Base-by-base conservation (phyloP, 1,140 invertebrate species). In the Akabosia matsudoensis region DNA sequence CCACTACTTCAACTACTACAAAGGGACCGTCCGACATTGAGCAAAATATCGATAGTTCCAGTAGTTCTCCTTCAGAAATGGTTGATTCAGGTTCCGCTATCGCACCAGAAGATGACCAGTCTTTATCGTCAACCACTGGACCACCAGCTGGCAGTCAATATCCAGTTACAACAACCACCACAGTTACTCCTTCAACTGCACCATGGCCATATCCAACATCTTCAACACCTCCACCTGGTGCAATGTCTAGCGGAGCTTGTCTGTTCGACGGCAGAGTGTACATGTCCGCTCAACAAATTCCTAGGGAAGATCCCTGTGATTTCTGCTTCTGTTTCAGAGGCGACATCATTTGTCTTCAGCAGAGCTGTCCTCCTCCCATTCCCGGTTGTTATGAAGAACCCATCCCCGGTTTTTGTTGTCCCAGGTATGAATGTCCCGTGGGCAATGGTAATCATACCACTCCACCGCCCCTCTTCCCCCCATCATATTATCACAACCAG, bases 281-380 rank as follows among this genome's bases (percentile, higher is more conserved):
- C 83, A 92, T 96, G 34, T 96, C 94, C 0, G 95, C 95, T 2
- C 94, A 97, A 86, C 95, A 97, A 87, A 96, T 97, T 79, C 94
- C 94, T 26, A 87, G 94, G 80, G 92, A 95, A 77, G 93, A 97
- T 87, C 93, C 95, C 33, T 97, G 95, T 83, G 94, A 97, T 83
- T 97, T 97, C 87, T 97, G 95, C 85, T 97, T 97, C 90, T 97
- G 95, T 88, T 97, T 97, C 88, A 89, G 95, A 85, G 94, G 94
- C 83, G 95, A 97, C 83, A 96, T 97, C 79, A 97, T 97, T 80
- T 97, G 95, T 82, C 86, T 97, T 54, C 94, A 97, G 85, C 95
- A 97, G 84, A 95, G 93, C 82, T 97, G 95, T 86, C 95, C 95
- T 71, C 94, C 94, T 33, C 95, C 95, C 64, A 95, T 96, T 80